Conservation (phyloP, 2,113 vertebrate genomes). For the Mus spicilegus region DNA sequence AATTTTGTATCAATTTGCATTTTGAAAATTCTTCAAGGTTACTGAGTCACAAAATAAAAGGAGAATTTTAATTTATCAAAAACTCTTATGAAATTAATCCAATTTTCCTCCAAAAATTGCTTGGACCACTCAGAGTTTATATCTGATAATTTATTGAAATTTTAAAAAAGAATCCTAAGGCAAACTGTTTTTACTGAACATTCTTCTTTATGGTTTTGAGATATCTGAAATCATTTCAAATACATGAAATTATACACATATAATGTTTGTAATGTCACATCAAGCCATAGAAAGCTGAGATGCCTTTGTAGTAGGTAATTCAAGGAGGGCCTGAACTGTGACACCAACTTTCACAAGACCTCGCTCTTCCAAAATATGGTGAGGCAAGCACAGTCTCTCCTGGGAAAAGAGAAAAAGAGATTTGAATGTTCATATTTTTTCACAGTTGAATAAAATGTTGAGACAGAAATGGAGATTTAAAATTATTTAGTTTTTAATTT, state of each 20-base stretch:
- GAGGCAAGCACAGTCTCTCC: conserved; percentile 98
- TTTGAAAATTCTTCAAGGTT: conserved; percentile 73
- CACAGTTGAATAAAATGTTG: not conserved
- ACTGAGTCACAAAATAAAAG: conserved; percentile 68
- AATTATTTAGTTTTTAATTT: not conserved
- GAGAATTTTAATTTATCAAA: conserved; percentile 78
- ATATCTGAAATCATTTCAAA: conserved; percentile 75
- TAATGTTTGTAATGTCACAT: conserved; percentile 64
- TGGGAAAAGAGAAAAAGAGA: conserved; percentile 79
- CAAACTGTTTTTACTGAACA: conserved; percentile 78
- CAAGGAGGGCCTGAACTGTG: conserved; percentile 97
- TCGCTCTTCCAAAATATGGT: conserved; percentile 98
- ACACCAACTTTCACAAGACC: conserved; percentile 96
- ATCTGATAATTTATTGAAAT: conserved; percentile 69
- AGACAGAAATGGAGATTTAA: conserved; percentile 26
- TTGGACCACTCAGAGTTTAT: conserved; percentile 73
- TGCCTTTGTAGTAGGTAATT: conserved; percentile 91
- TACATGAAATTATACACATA: conserved; percentile 58
- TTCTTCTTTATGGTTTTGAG: conserved; percentile 73
- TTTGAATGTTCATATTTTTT: not conserved
- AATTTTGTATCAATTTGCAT: conserved; percentile 71
- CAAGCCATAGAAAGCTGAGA: conserved; percentile 93
- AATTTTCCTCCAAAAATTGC: conserved; percentile 54
- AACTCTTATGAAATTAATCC: conserved; percentile 78
- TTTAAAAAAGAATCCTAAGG: conserved; percentile 68